Percentiles rank a stretch among this genome's conserved stretches.
phyloP scores from a whole-genome alignment of 64 coral and sea anemone genomes.

The Hydrozoanthus tunicans region DNA sequence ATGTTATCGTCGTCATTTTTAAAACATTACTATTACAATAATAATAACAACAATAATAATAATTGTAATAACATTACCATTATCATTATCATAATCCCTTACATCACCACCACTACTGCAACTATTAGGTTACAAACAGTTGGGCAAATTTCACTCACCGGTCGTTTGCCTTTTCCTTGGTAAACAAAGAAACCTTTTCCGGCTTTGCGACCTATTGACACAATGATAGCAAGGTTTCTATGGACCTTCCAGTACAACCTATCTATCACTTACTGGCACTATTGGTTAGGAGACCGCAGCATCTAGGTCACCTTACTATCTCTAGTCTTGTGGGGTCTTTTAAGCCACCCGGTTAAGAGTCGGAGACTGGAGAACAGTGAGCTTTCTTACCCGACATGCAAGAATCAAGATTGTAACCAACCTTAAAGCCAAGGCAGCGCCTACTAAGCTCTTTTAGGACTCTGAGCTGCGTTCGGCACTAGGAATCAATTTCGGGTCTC shows the following conservation, averaged over 20 bases:
- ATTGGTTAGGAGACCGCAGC: too few relatives aligned
- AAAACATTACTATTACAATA: not conserved
- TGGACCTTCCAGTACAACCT: not conserved
- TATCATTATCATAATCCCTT: not conserved
- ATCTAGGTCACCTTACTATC: too few relatives aligned
- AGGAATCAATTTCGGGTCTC: too few relatives aligned
- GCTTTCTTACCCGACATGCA: too few relatives aligned
- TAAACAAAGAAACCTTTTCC: conserved; percentile 92
- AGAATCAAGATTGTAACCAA: too few relatives aligned
- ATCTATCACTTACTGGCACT: not conserved
- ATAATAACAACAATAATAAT: not conserved
- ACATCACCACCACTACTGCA: not conserved
- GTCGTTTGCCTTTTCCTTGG: conserved; percentile 76
- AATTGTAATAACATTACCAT: not conserved
- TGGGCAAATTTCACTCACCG: conserved; percentile 42
- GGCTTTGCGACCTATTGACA: conserved; percentile 76
- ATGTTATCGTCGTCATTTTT: not conserved
- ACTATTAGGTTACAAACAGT: too few relatives aligned
- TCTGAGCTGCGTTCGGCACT: too few relatives aligned
- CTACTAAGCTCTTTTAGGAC: too few relatives aligned
- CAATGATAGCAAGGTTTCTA: not conserved
- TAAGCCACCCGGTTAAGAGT: too few relatives aligned
- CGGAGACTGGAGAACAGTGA: too few relatives aligned
- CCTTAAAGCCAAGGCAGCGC: too few relatives aligned
- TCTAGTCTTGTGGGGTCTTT: too few relatives aligned